Evolutionary conservation across 2,113 vertebrate species (phyloP).

Genomic region (Holacanthus passer): DNA sequence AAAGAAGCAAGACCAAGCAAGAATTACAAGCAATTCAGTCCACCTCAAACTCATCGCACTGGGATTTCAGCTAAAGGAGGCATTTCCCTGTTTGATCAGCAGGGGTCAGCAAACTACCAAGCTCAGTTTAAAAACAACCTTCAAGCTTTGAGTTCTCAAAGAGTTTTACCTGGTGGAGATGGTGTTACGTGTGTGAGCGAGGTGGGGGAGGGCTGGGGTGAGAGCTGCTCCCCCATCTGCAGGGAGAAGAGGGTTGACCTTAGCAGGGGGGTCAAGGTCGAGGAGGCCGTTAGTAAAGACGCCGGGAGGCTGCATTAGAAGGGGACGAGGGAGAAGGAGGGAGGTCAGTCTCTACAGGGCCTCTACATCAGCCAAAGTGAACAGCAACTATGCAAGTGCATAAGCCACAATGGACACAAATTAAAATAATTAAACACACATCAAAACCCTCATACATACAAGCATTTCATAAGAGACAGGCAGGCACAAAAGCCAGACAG

Average conservation of each 20-base stretch:
- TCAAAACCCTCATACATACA: neutral
- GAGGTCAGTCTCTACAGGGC: slow-evolving; percentile 42
- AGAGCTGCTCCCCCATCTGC: slow-evolving; percentile 72
- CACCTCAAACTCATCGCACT: neutral
- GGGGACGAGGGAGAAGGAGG: slow-evolving; percentile 33
- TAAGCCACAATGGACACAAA: neutral
- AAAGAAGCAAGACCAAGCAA: neutral
- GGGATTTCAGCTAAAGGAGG: neutral
- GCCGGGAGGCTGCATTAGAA: slow-evolving; percentile 81
- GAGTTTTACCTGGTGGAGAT: slow-evolving; percentile 84
- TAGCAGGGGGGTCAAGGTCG: slow-evolving; percentile 81
- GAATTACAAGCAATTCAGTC: neutral
- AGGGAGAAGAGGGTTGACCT: slow-evolving; percentile 77
- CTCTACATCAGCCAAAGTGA: slow-evolving; percentile 21
- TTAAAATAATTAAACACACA: neutral
- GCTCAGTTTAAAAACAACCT: slow-evolving; percentile 20
- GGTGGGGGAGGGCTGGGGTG: slow-evolving; percentile 66
- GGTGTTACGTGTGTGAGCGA: slow-evolving; percentile 81
- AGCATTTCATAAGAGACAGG: neutral
- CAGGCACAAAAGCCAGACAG: neutral
- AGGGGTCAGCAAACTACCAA: slow-evolving; percentile 38
- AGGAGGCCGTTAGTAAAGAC: slow-evolving; percentile 88
- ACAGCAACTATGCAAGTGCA: slow-evolving; percentile 27
- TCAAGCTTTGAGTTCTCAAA: neutral
- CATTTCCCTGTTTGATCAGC: slow-evolving; percentile 9